Conservation (phyloP, 2,113 vertebrate genomes). For the Lophius piscatorius region DNA sequence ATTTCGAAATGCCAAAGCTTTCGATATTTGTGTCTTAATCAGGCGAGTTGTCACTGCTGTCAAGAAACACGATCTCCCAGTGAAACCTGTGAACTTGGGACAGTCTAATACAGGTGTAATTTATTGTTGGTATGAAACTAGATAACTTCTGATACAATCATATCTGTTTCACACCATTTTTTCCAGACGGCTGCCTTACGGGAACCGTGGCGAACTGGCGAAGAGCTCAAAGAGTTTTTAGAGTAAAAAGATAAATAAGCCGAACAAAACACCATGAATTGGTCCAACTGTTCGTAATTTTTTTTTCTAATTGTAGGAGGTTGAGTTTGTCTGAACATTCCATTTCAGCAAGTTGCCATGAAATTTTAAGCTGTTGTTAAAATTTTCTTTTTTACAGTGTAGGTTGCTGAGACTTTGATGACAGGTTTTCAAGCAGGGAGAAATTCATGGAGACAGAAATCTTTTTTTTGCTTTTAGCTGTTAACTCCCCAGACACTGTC, state of each 20-base stretch:
- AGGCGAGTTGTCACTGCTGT: background rate
- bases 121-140: constrained; percentile 26
- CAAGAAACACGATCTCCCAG: constrained; percentile 9
- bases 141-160: constrained; percentile 28
- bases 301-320: too few species aligned
- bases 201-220: background rate
- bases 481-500: background rate
- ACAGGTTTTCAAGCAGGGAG: background rate
- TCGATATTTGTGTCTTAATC: too few species aligned
- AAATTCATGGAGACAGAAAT: background rate
- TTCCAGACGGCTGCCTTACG: constrained; percentile 14
- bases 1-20: background rate
- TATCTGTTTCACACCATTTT: constrained; percentile 38
- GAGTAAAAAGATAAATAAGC: too few species aligned
- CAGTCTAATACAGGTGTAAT: constrained; percentile 20
- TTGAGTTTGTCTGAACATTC: too few species aligned
- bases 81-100: constrained; percentile 23
- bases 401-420: background rate
- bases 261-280: too few species aligned
- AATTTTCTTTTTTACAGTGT: too few species aligned
- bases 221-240: too few species aligned
- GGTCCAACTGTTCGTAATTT: too few species aligned
- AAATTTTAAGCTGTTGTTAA: too few species aligned
- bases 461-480: background rate
- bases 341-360: too few species aligned